These are phyloP conservation scores for Diadumene lineata DNA, from an alignment of 92 coral and sea anemone species.

Conservation along the genomic window DNA sequence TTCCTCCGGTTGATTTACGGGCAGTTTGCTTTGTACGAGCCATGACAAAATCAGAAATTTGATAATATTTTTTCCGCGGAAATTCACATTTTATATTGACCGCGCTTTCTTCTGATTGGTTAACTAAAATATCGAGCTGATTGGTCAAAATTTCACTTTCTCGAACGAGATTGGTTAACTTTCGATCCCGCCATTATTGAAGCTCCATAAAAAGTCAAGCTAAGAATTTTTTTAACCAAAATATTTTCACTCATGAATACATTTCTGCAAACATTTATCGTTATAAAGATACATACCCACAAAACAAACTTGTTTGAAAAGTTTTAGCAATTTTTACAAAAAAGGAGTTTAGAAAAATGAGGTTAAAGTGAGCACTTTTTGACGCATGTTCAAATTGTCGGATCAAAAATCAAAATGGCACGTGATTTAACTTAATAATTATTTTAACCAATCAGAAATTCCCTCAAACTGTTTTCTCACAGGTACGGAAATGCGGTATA, in stretches of 20 bases:
- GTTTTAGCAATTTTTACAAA: not conserved
- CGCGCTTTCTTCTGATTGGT: conserved; percentile 29
- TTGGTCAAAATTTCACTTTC: not conserved
- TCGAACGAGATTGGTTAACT: conserved; percentile 26
- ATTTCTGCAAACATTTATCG: not conserved
- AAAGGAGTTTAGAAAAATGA: not conserved
- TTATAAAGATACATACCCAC: not conserved
- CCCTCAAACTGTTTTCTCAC: not conserved
- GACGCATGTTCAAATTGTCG: not conserved
- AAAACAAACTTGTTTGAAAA: not conserved
- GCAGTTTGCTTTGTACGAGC: conserved; percentile 90
- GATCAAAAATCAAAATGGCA: not conserved
- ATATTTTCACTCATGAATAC: not conserved
- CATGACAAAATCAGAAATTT: conserved; percentile 22
- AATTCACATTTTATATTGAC: conserved; percentile 1
- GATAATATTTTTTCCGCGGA: not conserved
- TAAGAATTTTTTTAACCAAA: not conserved
- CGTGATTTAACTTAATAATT: not conserved
- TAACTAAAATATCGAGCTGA: not conserved
- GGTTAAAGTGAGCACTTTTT: not conserved
- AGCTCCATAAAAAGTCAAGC: conserved; percentile 11
- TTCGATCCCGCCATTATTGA: conserved; percentile 29
- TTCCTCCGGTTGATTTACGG: conserved; percentile 84
- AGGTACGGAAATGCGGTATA: not conserved
- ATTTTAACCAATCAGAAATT: not conserved